Evolutionary conservation across 2,888 invertebrate species (phyloP).

Genomic region (Cryptus viduatorius): DNA sequence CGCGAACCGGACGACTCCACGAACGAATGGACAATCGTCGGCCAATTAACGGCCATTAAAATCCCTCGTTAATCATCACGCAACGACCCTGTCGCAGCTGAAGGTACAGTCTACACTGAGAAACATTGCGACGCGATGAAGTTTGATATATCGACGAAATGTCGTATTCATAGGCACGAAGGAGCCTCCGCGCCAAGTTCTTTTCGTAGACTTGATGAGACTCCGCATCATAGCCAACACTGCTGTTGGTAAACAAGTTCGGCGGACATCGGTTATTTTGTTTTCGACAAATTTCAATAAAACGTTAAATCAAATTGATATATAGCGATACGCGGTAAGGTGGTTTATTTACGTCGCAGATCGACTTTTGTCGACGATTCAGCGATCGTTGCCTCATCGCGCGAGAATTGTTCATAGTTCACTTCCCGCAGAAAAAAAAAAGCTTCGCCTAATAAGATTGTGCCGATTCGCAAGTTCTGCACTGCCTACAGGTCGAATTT

Average conservation of each 20-base stretch:
- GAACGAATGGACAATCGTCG: slow-evolving; percentile 57
- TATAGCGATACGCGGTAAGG: not conserved
- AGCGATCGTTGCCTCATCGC: slow-evolving; percentile 18
- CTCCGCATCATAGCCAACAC: not conserved
- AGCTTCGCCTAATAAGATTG: slow-evolving; percentile 31
- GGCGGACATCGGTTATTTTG: not conserved
- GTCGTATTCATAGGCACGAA: slow-evolving; percentile 1
- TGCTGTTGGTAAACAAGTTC: not conserved
- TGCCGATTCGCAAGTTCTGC: slow-evolving; percentile 26
- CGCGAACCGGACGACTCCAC: slow-evolving; percentile 35
- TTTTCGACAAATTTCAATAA: not conserved
- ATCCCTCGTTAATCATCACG: slow-evolving; percentile 61
- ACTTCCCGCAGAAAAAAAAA: slow-evolving; percentile 23
- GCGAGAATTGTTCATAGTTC: not conserved
- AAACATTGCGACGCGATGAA: slow-evolving; percentile 37
- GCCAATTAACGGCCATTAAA: slow-evolving; percentile 64
- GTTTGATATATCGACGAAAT: slow-evolving; percentile 57
- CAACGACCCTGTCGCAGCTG: slow-evolving; percentile 35
- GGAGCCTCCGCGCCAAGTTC: not conserved
- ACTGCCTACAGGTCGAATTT: slow-evolving; percentile 20
- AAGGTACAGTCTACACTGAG: slow-evolving; percentile 30
- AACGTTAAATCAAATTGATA: not conserved
- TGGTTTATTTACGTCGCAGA: not conserved
- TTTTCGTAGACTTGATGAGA: not conserved
- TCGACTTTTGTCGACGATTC: not conserved